phyloP scores from a whole-genome alignment of 2,888 invertebrate genomes.

The Artemia sinica region DNA sequence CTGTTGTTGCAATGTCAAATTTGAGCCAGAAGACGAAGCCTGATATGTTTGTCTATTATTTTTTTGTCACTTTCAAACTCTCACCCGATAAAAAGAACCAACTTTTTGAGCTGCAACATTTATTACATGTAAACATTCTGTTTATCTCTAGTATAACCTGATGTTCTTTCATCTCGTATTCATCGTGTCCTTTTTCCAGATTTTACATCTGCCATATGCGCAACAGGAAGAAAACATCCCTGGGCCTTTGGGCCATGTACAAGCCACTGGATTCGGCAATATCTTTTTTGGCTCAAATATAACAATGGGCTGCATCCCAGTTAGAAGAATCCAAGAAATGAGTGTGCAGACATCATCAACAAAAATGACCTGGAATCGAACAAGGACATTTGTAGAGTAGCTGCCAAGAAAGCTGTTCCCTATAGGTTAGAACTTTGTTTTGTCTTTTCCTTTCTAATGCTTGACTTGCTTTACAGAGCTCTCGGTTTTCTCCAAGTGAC shows the following conservation, averaged over 20 bases:
- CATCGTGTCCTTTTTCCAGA: neutral
- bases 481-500: no score
- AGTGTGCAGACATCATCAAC: neutral
- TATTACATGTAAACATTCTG: no score
- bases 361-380: neutral
- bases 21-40: no score
- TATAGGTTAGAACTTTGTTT: neutral
- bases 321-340: neutral
- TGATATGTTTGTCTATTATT: no score
- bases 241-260: neutral
- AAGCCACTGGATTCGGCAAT: neutral
- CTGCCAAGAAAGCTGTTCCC: slow-evolving; percentile 7
- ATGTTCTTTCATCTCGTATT: no score
- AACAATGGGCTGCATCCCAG: neutral
- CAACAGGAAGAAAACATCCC: neutral
- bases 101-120: no score
- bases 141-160: no score
- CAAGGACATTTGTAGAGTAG: neutral
- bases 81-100: no score
- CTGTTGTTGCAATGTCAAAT: no score
- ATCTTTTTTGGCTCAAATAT: neutral
- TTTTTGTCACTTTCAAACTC: no score
- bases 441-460: no score
- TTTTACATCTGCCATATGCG: neutral
- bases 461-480: no score